A percentile compares a stretch with the other conserved stretches of the same genome.
These are phyloP conservation scores for Gryllus longicercus DNA, from an alignment of 2,888 invertebrate genomes.

Conservation along the genomic window DNA sequence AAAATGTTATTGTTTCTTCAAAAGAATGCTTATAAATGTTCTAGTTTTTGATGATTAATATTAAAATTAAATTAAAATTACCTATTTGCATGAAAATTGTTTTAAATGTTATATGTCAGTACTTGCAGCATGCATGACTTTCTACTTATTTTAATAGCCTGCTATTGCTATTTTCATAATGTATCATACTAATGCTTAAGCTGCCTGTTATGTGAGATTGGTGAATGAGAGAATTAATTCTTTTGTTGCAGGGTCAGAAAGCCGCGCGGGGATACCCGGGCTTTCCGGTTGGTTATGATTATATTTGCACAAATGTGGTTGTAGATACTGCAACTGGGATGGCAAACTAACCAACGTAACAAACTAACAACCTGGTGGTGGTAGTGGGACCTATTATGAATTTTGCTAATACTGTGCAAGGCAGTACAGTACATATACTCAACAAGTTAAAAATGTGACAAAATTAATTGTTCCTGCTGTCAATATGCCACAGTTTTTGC, in stretches of 20 bases:
- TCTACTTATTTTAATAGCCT: not conserved
- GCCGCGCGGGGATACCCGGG: conserved; percentile 57
- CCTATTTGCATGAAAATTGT: not conserved
- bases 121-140: not conserved
- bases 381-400: not conserved
- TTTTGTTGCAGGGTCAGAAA: conserved; percentile 55
- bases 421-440: no score
- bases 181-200: conserved; percentile 21
- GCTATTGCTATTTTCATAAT: not conserved
- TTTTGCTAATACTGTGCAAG: no score
- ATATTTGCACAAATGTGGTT: conserved; percentile 38
- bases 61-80: not conserved
- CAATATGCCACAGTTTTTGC: no score
- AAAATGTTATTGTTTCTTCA: no score
- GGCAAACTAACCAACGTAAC: not conserved
- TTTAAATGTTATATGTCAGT: not conserved
- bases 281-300: conserved; percentile 53
- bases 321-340: not conserved
- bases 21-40: no score
- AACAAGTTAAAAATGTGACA: no score
- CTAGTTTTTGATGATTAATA: not conserved
- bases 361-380: not conserved
- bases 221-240: conserved; percentile 35
- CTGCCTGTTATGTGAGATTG: conserved; percentile 20
- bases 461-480: no score